These are phyloP conservation scores for Tolypeutes matacus DNA, from an alignment of 2,797 vertebrate genomes.

Conservation along the genomic window DNA sequence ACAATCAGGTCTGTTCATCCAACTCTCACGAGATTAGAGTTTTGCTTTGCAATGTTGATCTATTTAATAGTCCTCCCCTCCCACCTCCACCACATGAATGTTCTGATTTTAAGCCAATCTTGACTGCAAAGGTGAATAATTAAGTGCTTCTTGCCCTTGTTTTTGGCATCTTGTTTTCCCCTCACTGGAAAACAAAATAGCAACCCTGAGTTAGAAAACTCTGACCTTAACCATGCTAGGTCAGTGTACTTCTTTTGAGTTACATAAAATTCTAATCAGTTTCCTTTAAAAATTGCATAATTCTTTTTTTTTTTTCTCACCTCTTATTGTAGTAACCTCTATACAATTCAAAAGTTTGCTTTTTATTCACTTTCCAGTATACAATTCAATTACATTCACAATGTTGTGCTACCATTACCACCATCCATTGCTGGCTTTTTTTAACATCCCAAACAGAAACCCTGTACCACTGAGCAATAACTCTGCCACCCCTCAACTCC, in stretches of 20 bases:
- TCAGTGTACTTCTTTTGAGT: not conserved
- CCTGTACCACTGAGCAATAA: no score
- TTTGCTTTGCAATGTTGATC: not conserved
- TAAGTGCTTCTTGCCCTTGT: not conserved
- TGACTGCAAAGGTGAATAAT: conserved; percentile 38
- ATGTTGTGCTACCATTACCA: no score
- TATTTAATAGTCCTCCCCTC: not conserved
- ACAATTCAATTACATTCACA: no score
- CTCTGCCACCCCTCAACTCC: no score
- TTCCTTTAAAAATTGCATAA: not conserved
- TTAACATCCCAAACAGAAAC: no score
- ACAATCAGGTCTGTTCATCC: not conserved
- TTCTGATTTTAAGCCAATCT: conserved; percentile 42
- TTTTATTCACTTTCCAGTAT: no score
- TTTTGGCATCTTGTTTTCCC: not conserved
- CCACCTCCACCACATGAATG: not conserved
- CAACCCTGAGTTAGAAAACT: not conserved
- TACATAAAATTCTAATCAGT: not conserved
- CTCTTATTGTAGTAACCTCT: no score
- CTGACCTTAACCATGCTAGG: not conserved
- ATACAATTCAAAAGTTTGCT: no score
- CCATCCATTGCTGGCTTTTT: no score
- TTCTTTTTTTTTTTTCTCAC: not conserved
- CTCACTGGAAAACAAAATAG: not conserved
- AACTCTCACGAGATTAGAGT: not conserved